Conservation (phyloP, 2,888 invertebrate species). For the Orthosia incerta region DNA sequence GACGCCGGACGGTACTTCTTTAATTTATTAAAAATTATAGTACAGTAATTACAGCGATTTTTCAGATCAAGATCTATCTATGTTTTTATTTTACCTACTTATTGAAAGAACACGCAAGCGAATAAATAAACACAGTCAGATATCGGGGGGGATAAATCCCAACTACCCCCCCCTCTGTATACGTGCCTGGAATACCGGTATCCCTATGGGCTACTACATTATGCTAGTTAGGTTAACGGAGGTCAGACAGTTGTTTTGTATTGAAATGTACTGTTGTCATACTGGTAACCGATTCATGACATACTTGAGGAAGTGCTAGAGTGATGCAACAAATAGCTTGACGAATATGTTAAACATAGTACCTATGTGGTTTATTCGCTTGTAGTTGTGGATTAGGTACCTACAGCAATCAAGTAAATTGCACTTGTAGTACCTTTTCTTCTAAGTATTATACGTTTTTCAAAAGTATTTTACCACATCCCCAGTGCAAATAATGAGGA, state of each 20-base stretch:
- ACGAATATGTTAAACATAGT: neutral
- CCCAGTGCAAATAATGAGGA: conserved; percentile 23
- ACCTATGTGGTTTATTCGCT: neutral
- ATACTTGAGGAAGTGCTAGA: conserved; percentile 9
- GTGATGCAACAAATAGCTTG: conserved; percentile 10
- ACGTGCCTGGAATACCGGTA: too few relatives aligned
- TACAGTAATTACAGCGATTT: too few relatives aligned
- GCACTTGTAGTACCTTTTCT: neutral
- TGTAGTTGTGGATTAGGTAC: conserved; percentile 2
- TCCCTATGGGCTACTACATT: conserved; percentile 6
- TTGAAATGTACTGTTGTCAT: neutral
- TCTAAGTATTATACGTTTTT: conserved; percentile 1
- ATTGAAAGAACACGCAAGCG: too few relatives aligned
- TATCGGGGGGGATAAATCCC: too few relatives aligned
- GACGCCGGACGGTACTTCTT: too few relatives aligned
- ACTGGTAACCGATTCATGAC: neutral
- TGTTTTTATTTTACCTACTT: too few relatives aligned
- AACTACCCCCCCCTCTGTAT: too few relatives aligned
- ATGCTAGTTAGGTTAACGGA: conserved; percentile 1
- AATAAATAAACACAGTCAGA: too few relatives aligned
- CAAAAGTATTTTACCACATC: conserved; percentile 23
- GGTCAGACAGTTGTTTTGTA: conserved; percentile 15
- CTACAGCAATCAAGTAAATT: conserved; percentile 18
- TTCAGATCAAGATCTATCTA: too few relatives aligned
- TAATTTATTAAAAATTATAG: too few relatives aligned